Evolutionary conservation across 2,113 vertebrate genomes (phyloP).

Genomic region (Synchiropus splendidus): DNA sequence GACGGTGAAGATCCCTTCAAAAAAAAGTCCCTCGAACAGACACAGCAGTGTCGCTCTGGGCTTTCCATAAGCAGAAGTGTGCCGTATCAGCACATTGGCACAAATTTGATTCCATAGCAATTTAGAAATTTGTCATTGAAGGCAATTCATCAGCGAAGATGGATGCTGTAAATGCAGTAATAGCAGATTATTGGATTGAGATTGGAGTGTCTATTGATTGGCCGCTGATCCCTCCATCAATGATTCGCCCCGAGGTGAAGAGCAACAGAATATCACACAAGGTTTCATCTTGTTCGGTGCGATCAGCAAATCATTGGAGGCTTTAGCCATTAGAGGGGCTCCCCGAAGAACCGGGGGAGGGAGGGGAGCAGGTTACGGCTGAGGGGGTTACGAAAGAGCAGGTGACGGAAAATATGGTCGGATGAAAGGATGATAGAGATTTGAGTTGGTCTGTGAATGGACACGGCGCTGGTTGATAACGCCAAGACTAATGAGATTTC

Average conservation of each 20-base stretch:
- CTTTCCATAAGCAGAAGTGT: not conserved
- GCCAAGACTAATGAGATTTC: too few relatives aligned
- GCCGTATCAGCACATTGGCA: conserved; percentile 5
- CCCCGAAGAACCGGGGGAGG: not conserved
- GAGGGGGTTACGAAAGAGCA: not conserved
- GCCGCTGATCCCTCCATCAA: conserved; percentile 17
- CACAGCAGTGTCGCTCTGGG: conserved; percentile 5
- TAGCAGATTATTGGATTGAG: conserved; percentile 3
- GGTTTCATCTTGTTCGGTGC: conserved; percentile 7
- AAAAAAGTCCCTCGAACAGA: conserved; percentile 36
- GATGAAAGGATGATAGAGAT: too few relatives aligned
- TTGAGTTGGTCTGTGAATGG: too few relatives aligned
- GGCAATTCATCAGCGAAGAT: conserved; percentile 3
- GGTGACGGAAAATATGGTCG: not conserved
- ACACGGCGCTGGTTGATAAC: too few relatives aligned
- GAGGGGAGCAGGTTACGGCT: not conserved
- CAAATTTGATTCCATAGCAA: conserved; percentile 8
- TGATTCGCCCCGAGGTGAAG: conserved; percentile 5
- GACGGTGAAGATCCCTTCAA: conserved; percentile 30
- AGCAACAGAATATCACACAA: conserved; percentile 5
- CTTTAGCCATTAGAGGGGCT: not conserved
- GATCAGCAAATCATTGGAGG: conserved; percentile 14
- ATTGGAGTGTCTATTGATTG: conserved; percentile 15
- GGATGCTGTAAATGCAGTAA: not conserved
- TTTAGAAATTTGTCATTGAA: conserved; percentile 4